A percentile compares a stretch with the other conserved stretches of the same genome.
These are phyloP conservation scores for Silvanus unidentatus DNA, from an alignment of 2,888 invertebrate species.

Conservation along the genomic window DNA sequence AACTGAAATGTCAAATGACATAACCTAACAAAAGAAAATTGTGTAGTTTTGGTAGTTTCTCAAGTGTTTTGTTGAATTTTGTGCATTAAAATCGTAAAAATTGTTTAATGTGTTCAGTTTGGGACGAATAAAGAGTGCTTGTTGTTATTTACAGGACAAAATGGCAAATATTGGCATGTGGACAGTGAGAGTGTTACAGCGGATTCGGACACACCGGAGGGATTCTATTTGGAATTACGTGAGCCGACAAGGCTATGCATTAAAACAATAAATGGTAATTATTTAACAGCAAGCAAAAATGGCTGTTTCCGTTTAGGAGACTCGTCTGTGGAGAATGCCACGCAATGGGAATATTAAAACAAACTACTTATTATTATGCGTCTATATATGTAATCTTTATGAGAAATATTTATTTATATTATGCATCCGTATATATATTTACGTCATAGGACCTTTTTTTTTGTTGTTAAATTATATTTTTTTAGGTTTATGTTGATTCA, in stretches of 20 bases:
- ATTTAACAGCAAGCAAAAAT: conserved; percentile 86
- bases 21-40: too few relatives aligned
- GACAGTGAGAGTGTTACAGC: conserved; percentile 82
- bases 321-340: conserved; percentile 70
- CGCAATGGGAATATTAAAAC: conserved; percentile 88
- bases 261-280: conserved; percentile 68
- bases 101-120: conserved; percentile 1
- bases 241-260: conserved; percentile 91
- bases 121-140: too few relatives aligned
- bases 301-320: conserved; percentile 82
- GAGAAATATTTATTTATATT: conserved; percentile 4
- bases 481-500: not conserved
- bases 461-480: conserved; percentile 2
- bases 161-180: conserved; percentile 91
- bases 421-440: conserved; percentile 6
- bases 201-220: conserved; percentile 76
- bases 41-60: not conserved
- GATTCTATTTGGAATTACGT: conserved; percentile 87
- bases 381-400: not conserved
- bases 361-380: conserved; percentile 1
- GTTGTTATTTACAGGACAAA: conserved; percentile 72
- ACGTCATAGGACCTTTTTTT: conserved; percentile 5
- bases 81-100: too few relatives aligned
- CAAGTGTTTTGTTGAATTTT: conserved; percentile 5
- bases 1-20: not conserved